These are phyloP conservation scores for Melinaea menophilus DNA, from an alignment of 2,888 invertebrate genomes.

Conservation along the genomic window DNA sequence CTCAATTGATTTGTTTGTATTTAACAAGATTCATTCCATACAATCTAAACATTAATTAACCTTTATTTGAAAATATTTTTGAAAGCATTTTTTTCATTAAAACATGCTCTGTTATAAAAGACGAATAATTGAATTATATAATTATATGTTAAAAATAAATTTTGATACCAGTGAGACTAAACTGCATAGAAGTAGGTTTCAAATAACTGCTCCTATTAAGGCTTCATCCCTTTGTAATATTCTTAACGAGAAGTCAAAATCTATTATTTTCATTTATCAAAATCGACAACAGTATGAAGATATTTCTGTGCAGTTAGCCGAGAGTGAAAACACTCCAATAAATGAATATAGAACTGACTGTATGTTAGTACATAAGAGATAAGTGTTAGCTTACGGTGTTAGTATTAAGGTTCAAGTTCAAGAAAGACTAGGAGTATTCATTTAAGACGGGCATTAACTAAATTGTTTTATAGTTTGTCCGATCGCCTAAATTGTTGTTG, in stretches of 20 bases:
- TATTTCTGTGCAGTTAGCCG: constrained; percentile 18
- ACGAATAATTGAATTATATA: background rate
- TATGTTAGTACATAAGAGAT: constrained; percentile 62
- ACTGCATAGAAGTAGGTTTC: constrained; percentile 5
- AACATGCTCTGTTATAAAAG: background rate
- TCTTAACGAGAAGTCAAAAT: background rate
- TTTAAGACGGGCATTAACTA: background rate
- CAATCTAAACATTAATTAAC: background rate
- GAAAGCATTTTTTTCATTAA: background rate
- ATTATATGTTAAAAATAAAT: background rate
- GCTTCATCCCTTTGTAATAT: too few species aligned
- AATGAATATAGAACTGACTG: constrained; percentile 66
- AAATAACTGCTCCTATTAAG: background rate
- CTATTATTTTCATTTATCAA: background rate
- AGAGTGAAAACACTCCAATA: constrained; percentile 37
- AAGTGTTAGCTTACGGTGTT: constrained; percentile 53
- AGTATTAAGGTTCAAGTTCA: constrained; percentile 30
- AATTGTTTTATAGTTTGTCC: constrained; percentile 14
- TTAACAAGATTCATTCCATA: background rate
- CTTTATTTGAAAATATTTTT: background rate
- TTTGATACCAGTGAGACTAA: constrained; percentile 7
- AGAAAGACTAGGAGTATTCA: constrained; percentile 19
- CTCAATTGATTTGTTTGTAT: background rate
- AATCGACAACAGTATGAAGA: constrained; percentile 34
- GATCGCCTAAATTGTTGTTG: background rate